Base-by-base conservation (phyloP, 2,888 invertebrate species). In the Siphonodentalium dalli region DNA sequence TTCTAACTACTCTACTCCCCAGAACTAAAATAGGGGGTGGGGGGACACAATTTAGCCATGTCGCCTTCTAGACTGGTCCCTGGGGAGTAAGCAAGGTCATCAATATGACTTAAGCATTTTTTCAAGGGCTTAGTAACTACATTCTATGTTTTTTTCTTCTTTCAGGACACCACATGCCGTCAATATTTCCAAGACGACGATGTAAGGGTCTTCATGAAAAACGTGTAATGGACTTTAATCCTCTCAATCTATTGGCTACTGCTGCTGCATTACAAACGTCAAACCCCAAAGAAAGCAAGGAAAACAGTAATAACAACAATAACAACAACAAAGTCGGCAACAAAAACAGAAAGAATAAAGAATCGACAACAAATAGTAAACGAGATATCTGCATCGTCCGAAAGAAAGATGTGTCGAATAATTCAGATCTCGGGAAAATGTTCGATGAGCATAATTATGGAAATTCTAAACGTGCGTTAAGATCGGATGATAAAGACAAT, bases 231-330 rank as follows among this genome's bases (percentile, higher is more conserved):
- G 70, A 69, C 56, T 75, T 72, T 64, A 74, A 74, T 59, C 73
- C 75, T 28, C 63, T 75, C 44, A 73, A 74, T 49, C 66, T 75
- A 24, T 62, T 75, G 54, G 75, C 75, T 29, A 68, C 71, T 38
- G 73, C 75, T 47, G 75, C 75, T 29, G 68, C 65, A 35, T 58
- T 71, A 8, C 64, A 70, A 51, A 57, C 58, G 45, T n/a, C n/a
- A n/a, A n/a, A n/a, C n/a, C n/a, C 27, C n/a, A 52, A 56, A 29
- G 52, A 56, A 38, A 56, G 51, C 37, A 38, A 45, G 41, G 46
- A 55, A 31, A 43, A 20, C 13, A 53, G 15, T 38, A 53, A 41
- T 26, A 38, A 38, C 24, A 38, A 23, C 50, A 54, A 47, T 27
- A 57, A 44, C 34, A 18, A 33, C 49, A 27, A 49, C 27, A 15